Conservation (phyloP, 2,113 vertebrate species). For the Budorcas taxicolor region DNA sequence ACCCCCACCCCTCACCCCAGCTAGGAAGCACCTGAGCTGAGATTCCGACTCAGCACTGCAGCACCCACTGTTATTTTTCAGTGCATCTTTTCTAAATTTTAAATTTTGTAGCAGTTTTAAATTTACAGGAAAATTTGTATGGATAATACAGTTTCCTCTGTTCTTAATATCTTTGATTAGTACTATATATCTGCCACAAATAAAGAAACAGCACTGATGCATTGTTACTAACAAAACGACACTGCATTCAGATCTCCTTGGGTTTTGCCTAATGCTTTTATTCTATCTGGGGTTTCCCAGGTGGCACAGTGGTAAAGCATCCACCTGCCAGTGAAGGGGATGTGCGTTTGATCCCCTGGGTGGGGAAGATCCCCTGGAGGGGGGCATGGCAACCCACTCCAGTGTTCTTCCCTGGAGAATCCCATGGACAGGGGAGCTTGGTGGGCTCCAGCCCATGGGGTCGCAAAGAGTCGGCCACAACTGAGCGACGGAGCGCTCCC, state of each 20-base stretch:
- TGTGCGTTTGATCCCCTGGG: background rate
- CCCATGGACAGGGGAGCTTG: background rate
- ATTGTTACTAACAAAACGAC: rapidly evolving
- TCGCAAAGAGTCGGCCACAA: background rate
- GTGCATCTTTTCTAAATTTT: background rate
- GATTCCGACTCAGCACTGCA: background rate
- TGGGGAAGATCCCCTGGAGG: background rate
- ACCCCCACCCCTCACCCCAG: background rate
- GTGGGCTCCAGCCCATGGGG: background rate
- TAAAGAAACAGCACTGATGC: rapidly evolving
- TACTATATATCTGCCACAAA: rapidly evolving
- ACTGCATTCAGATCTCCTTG: rapidly evolving
- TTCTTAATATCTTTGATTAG: rapidly evolving
- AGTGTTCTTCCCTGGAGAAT: background rate
- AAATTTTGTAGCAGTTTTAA: background rate
- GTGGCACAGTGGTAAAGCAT: rapidly evolving
- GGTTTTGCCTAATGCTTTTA: background rate
- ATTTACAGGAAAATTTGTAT: background rate
- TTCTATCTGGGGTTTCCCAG: background rate
- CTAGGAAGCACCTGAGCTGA: background rate
- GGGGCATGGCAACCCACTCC: background rate
- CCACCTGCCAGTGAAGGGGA: background rate
- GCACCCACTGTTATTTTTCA: background rate
- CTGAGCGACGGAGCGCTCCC: rapidly evolving
- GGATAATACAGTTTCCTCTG: rapidly evolving